A percentile compares a stretch with the other conserved stretches of the same genome.
These are phyloP conservation scores for Oophaga pumilio DNA, from an alignment of 2,113 vertebrate species.

Conservation along the genomic window DNA sequence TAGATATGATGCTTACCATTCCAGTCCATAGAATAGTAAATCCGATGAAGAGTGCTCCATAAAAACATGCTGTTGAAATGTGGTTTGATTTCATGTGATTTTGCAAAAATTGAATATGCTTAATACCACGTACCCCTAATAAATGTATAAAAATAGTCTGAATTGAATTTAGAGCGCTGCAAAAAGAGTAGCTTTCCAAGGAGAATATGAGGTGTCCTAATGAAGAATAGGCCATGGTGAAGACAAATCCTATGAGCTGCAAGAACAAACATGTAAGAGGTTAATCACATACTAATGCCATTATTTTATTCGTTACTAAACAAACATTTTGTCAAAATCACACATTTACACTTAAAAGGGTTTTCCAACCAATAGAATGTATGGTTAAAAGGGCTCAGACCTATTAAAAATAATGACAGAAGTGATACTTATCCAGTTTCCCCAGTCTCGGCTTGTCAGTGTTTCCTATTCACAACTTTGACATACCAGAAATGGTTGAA, in stretches of 20 bases:
- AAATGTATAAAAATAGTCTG: slow-evolving; percentile 51
- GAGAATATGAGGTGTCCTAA: slow-evolving; percentile 61
- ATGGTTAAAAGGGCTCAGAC: no score
- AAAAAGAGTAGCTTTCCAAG: slow-evolving; percentile 48
- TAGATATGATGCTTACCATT: slow-evolving; percentile 66
- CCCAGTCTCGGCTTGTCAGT: no score
- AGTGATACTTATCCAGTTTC: no score
- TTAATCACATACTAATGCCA: not conserved
- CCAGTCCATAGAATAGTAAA: slow-evolving; percentile 60
- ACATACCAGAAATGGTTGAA: no score
- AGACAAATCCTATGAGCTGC: slow-evolving; percentile 69
- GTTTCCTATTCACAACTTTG: no score
- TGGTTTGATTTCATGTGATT: not conserved
- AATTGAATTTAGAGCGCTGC: slow-evolving; percentile 56
- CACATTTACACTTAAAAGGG: no score
- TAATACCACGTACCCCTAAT: slow-evolving; percentile 38
- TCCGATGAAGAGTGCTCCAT: slow-evolving; percentile 54
- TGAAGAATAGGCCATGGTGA: slow-evolving; percentile 62
- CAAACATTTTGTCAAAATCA: no score
- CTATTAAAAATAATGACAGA: no score
- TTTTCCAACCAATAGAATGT: no score
- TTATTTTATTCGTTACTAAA: not conserved
- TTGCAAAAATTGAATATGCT: not conserved
- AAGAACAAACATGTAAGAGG: slow-evolving; percentile 11
- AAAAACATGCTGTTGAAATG: slow-evolving; percentile 15